These are phyloP conservation scores for Threskiornis aethiopicus DNA, from an alignment of 2,797 vertebrate genomes.

Conservation along the genomic window DNA sequence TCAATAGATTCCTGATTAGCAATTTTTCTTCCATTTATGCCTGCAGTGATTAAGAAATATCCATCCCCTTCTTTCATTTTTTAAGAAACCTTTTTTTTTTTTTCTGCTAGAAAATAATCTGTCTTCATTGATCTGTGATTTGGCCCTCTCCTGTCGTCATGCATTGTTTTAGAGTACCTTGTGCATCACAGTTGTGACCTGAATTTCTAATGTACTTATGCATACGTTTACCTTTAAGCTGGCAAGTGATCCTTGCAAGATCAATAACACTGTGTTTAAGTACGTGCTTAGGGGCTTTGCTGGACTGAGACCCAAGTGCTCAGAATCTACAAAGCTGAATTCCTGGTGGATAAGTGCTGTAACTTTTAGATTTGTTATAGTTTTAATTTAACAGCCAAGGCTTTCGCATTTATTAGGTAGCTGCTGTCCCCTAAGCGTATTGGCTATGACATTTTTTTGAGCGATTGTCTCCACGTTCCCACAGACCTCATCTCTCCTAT, in stretches of 20 bases:
- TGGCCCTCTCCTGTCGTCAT: neutral
- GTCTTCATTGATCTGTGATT: neutral
- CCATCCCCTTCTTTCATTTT: neutral
- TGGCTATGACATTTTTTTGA: neutral
- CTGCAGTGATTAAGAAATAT: neutral
- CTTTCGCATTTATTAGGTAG: neutral
- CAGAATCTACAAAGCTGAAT: neutral
- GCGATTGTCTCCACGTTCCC: neutral
- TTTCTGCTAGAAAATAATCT: neutral
- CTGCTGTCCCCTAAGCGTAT: neutral
- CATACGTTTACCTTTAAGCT: neutral
- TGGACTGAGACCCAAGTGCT: neutral
- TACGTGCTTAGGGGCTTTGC: neutral
- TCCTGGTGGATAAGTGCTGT: neutral
- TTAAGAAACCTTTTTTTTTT: neutral
- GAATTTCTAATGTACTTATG: neutral
- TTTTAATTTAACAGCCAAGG: neutral
- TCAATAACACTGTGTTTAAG: neutral
- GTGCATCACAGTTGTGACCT: neutral
- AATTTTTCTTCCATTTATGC: neutral
- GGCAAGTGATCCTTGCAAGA: neutral
- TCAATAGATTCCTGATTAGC: slow-evolving; percentile 22
- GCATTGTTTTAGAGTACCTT: neutral
- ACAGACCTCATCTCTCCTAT: neutral
- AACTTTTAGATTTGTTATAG: neutral